phyloP scores from a whole-genome alignment of 2,113 vertebrate species.

The Cyphotilapia sp. region DNA sequence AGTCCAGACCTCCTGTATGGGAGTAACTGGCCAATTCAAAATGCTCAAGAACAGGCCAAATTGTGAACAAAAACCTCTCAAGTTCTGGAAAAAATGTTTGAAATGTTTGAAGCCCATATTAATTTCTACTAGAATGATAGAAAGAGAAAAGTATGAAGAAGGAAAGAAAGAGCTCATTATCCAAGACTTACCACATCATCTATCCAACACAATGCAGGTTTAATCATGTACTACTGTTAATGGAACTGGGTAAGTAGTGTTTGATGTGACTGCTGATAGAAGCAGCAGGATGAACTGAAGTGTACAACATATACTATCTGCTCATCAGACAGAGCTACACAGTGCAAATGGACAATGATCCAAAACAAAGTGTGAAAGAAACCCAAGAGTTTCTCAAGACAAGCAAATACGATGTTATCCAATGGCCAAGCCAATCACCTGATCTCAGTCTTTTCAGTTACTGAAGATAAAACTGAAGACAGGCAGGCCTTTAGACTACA shows the following conservation, averaged over 20 bases:
- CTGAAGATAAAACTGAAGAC: not conserved
- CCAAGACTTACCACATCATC: not conserved
- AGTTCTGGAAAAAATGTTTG: not conserved
- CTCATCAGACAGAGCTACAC: not conserved
- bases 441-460: not conserved
- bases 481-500: not conserved
- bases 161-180: not conserved
- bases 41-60: not conserved
- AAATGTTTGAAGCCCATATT: not conserved
- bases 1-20: not conserved
- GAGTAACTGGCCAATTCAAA: not conserved
- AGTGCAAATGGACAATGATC: not conserved
- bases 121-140: not conserved
- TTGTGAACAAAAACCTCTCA: fast-evolving
- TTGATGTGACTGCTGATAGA: not conserved
- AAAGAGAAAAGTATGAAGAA: not conserved
- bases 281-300: not conserved
- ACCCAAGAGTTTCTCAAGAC: not conserved
- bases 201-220: not conserved
- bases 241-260: not conserved
- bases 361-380: not conserved
- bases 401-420: not conserved
- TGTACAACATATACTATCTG: not conserved
- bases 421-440: not conserved
- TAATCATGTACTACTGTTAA: not conserved